phyloP scores from a whole-genome alignment of 2,888 invertebrate genomes.

The Ryuthela nishihirai region DNA sequence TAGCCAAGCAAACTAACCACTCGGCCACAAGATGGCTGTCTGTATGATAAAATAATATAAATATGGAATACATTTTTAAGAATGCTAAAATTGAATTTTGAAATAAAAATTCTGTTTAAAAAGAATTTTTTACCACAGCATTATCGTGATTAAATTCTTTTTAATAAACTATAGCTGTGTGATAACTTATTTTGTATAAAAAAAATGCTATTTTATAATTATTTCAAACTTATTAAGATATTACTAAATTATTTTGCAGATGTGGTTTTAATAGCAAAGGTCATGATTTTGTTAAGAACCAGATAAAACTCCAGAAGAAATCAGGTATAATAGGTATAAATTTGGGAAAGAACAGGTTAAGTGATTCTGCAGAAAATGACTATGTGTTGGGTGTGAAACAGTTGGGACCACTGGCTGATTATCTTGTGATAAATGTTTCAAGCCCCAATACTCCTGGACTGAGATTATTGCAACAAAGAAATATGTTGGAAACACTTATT shows the following conservation, averaged over 20 bases:
- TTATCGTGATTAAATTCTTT: too few relatives aligned
- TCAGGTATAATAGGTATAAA: slow-evolving; percentile 79
- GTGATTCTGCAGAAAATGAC: slow-evolving; percentile 68
- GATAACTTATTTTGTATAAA: too few relatives aligned
- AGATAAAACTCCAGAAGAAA: slow-evolving; percentile 50
- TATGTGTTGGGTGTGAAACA: slow-evolving; percentile 78
- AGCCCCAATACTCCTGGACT: slow-evolving; percentile 96
- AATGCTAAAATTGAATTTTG: too few relatives aligned
- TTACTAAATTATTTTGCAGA: slow-evolving; percentile 51
- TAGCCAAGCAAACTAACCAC: too few relatives aligned
- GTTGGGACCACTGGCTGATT: slow-evolving; percentile 79
- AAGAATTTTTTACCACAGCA: too few relatives aligned
- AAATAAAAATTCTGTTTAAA: too few relatives aligned
- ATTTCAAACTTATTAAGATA: neutral
- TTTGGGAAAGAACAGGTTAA: slow-evolving; percentile 90
- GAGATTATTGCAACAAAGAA: slow-evolving; percentile 72
- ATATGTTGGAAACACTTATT: slow-evolving; percentile 67
- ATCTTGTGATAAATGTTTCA: slow-evolving; percentile 93
- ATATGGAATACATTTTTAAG: too few relatives aligned
- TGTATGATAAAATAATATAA: too few relatives aligned
- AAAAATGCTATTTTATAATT: slow-evolving; percentile 1
- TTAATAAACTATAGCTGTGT: too few relatives aligned
- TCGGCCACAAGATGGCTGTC: too few relatives aligned
- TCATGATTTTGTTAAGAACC: slow-evolving; percentile 66
- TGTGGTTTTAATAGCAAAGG: slow-evolving; percentile 97